phyloP scores from a whole-genome alignment of 1,140 invertebrate species.

The Physella acuta region DNA sequence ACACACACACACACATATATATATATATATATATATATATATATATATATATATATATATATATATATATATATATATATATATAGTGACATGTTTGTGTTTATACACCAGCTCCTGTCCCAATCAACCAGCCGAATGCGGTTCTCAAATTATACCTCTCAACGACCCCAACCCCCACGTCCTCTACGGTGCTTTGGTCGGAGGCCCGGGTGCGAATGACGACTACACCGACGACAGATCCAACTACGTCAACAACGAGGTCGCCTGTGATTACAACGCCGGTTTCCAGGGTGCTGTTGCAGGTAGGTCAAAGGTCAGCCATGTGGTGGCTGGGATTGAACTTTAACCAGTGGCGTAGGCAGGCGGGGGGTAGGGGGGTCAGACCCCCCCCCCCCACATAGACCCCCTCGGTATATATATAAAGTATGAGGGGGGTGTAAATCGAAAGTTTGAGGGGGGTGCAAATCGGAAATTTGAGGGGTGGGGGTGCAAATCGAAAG shows the following conservation, averaged over 20 bases:
- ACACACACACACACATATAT: neutral
- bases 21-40: neutral
- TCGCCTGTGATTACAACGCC: slow-evolving; percentile 55
- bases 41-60: slow-evolving; percentile 35
- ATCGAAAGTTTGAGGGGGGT: too few relatives aligned
- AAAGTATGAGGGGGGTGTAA: too few relatives aligned
- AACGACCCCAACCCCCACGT: slow-evolving; percentile 37
- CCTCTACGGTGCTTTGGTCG: slow-evolving; percentile 49
- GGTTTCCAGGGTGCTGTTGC: slow-evolving; percentile 40
- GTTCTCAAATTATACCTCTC: slow-evolving; percentile 7
- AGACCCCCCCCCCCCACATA: too few relatives aligned
- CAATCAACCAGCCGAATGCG: slow-evolving; percentile 37
- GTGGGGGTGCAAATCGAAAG: too few relatives aligned
- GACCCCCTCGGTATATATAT: too few relatives aligned
- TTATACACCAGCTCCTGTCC: slow-evolving; percentile 51
- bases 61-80: slow-evolving; percentile 4
- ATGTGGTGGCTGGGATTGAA: neutral
- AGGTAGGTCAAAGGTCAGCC: too few relatives aligned
- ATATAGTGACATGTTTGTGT: too few relatives aligned
- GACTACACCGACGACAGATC: slow-evolving; percentile 44
- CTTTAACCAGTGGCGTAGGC: neutral
- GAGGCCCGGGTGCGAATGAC: slow-evolving; percentile 50
- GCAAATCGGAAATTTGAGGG: too few relatives aligned
- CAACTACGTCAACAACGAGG: slow-evolving; percentile 54
- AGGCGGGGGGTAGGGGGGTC: too few relatives aligned